Evolutionary conservation across 2,113 vertebrate genomes (phyloP).

Genomic region (Colinus virginianus): DNA sequence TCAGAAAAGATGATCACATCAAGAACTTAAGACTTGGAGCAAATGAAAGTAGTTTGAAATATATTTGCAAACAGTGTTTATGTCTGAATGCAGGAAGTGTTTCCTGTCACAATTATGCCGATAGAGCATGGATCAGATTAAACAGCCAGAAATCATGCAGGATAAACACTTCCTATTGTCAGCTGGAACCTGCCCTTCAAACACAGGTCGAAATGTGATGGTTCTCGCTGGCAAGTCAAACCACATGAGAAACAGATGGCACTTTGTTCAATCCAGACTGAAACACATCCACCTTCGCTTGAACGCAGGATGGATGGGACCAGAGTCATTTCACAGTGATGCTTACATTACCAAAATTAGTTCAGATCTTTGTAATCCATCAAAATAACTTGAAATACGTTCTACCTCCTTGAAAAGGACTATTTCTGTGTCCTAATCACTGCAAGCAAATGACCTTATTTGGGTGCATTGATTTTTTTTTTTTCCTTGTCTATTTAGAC

Average conservation of each 20-base stretch:
- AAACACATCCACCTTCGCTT: neutral
- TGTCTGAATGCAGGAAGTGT: neutral
- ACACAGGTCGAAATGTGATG: neutral
- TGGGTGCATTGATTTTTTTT: neutral
- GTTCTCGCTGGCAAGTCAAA: neutral
- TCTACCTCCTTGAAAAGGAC: neutral
- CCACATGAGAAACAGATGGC: neutral
- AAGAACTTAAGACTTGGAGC: neutral
- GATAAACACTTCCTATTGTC: neutral
- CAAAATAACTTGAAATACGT: neutral
- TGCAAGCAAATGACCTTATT: neutral
- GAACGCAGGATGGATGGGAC: neutral
- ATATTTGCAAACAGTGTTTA: neutral
- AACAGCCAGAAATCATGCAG: neutral
- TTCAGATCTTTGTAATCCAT: neutral
- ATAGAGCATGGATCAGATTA: neutral
- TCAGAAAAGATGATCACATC: conserved; percentile 1
- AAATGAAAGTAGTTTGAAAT: conserved; percentile 8
- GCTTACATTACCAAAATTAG: neutral
- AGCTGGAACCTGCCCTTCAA: neutral
- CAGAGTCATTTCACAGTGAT: neutral
- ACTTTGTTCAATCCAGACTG: conserved; percentile 14
- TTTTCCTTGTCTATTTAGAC: neutral
- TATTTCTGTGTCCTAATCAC: neutral
- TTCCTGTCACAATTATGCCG: neutral